These are phyloP conservation scores for Phylloscopus collybita DNA, from an alignment of 2,797 vertebrate genomes.

Conservation along the genomic window DNA sequence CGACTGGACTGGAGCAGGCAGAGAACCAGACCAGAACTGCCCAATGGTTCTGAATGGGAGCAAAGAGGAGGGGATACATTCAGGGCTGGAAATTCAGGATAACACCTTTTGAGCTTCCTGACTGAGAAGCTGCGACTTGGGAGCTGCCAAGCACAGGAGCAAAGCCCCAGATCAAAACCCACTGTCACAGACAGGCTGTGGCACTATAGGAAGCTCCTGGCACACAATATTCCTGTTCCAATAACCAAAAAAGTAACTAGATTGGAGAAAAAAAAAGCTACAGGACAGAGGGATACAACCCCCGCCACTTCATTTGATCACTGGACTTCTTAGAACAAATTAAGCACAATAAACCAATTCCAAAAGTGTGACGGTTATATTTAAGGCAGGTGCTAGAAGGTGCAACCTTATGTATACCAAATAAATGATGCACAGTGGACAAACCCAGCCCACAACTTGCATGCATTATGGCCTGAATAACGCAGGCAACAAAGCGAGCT, in stretches of 20 bases:
- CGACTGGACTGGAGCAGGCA: neutral
- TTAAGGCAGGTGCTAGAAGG: constrained; percentile 30
- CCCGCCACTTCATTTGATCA: neutral
- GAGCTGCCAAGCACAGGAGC: neutral
- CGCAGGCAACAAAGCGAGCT: constrained; percentile 50
- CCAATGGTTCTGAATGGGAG: neutral
- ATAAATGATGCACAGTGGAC: neutral
- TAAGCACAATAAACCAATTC: neutral
- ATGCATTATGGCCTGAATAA: constrained; percentile 50
- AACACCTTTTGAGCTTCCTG: neutral
- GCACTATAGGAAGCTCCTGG: neutral
- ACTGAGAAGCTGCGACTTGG: neutral
- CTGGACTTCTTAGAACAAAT: neutral
- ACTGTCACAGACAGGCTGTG: neutral
- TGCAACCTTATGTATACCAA: neutral
- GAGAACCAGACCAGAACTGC: neutral
- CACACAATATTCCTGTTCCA: neutral
- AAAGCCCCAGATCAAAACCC: neutral
- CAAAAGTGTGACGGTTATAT: neutral
- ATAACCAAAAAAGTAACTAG: neutral
- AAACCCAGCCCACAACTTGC: constrained; percentile 21
- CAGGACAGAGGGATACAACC: neutral
- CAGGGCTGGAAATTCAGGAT: neutral
- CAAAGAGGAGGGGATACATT: neutral
- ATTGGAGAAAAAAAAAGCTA: neutral